A percentile compares a stretch with the other conserved stretches of the same genome.
These are phyloP conservation scores for Pogonomyrmex barbatus DNA, from an alignment of 1,140 invertebrate species.

Conservation along the genomic window DNA sequence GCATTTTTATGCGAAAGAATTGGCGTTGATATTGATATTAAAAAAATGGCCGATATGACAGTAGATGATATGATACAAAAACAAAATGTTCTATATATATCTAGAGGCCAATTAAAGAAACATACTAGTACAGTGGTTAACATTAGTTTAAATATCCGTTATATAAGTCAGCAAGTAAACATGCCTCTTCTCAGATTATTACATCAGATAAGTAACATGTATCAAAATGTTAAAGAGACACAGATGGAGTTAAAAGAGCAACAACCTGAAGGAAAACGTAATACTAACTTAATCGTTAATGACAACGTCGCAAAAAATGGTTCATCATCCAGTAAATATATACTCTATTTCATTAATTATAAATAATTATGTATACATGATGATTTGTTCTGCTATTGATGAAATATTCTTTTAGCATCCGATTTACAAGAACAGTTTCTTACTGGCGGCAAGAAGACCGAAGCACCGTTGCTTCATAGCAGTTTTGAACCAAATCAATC, in stretches of 20 bases:
- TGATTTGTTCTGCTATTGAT: conserved; percentile 6
- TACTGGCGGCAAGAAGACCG: conserved; percentile 81
- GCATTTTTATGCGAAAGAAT: conserved; percentile 97
- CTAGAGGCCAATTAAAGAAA: conserved; percentile 94
- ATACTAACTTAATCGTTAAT: conserved; percentile 84
- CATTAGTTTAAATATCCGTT: conserved; percentile 94
- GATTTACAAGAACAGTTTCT: conserved; percentile 88
- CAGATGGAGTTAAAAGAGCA: conserved; percentile 94
- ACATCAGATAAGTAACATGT: conserved; percentile 99
- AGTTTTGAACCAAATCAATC: conserved; percentile 82
- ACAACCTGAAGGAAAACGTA: conserved; percentile 85
- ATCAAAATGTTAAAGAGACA: conserved; percentile 98
- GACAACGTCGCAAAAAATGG: conserved; percentile 85
- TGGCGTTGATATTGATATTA: conserved; percentile 94
- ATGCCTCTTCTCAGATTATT: conserved; percentile 97
- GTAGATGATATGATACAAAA: conserved; percentile 93
- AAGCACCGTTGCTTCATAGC: conserved; percentile 84
- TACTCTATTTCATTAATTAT: conserved; percentile 21
- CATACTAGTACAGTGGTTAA: conserved; percentile 95
- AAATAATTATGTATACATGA: background rate
- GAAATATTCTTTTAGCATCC: conserved; percentile 85
- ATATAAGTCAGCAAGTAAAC: conserved; percentile 97
- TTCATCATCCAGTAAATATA: conserved; percentile 87
- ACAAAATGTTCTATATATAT: conserved; percentile 94
- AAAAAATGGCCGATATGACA: conserved; percentile 95